Evolutionary conservation across 2,797 vertebrate species (phyloP).

Genomic region (Hozukius guyotensis): DNA sequence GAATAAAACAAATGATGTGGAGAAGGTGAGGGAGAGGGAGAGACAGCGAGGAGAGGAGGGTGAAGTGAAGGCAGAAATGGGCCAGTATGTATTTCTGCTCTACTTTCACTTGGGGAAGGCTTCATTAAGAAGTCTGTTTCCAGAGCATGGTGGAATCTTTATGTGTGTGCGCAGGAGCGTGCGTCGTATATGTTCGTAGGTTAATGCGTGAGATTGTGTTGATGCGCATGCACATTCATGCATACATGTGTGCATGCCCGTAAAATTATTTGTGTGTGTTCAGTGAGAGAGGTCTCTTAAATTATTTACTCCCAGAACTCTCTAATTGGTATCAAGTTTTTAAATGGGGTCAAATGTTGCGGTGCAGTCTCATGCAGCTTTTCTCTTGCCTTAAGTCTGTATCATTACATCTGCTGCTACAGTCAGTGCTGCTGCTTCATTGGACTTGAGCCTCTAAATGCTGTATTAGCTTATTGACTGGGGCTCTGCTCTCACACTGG

Average conservation of each 20-base stretch:
- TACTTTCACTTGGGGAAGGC: constrained; percentile 81
- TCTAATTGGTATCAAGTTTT: constrained; percentile 89
- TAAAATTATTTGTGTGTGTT: constrained; percentile 68
- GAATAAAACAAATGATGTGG: constrained; percentile 82
- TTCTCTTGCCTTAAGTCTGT: constrained; percentile 70
- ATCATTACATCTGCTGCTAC: constrained; percentile 57
- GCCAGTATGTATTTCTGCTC: constrained; percentile 85
- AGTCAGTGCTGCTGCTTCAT: constrained; percentile 43
- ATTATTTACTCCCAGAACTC: constrained; percentile 86
- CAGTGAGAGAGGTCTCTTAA: constrained; percentile 73
- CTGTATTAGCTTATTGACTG: constrained; percentile 34
- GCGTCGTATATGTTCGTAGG: constrained; percentile 16
- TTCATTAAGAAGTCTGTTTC: constrained; percentile 89
- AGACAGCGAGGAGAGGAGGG: constrained; percentile 55
- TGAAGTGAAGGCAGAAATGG: constrained; percentile 81
- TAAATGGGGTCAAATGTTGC: constrained; percentile 89
- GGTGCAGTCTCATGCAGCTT: constrained; percentile 77
- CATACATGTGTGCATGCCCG: constrained; percentile 36
- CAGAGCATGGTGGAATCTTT: constrained; percentile 64
- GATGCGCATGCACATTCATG: constrained; percentile 24
- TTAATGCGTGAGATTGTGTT: constrained; percentile 40
- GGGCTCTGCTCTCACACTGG: constrained; percentile 13
- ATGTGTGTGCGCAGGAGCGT: constrained; percentile 1
- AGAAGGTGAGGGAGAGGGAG: constrained; percentile 71
- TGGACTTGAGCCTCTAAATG: constrained; percentile 58